phyloP scores from a whole-genome alignment of 2,888 invertebrate genomes.

The Eristalinus aeneus region DNA sequence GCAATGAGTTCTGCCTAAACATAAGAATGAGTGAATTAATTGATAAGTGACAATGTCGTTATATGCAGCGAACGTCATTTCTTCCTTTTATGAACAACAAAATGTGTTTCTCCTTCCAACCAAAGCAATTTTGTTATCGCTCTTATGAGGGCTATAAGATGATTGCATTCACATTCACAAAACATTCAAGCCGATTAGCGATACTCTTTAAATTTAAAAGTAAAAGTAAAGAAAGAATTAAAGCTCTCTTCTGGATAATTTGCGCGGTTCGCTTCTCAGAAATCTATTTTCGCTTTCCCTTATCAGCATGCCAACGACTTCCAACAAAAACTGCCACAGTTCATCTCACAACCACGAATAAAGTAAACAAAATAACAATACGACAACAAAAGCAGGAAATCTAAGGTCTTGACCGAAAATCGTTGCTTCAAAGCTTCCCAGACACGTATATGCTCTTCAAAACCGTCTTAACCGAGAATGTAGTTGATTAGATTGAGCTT shows the following conservation, averaged over 20 bases:
- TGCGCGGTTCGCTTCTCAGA: neutral
- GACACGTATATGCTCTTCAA: neutral
- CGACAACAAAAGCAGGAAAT: neutral
- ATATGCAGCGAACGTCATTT: too few relatives aligned
- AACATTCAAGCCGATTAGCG: neutral
- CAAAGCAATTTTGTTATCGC: neutral
- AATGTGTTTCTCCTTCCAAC: too few relatives aligned
- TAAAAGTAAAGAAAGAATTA: too few relatives aligned
- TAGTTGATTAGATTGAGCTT: neutral
- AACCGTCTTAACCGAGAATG: neutral
- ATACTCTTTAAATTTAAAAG: too few relatives aligned
- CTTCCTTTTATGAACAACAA: neutral
- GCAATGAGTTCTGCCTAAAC: too few relatives aligned
- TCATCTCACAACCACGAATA: neutral
- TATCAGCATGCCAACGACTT: neutral
- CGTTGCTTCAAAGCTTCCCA: too few relatives aligned
- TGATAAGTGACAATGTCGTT: too few relatives aligned
- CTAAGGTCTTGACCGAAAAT: neutral
- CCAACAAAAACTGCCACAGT: neutral
- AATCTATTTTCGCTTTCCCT: neutral
- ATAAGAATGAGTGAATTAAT: too few relatives aligned
- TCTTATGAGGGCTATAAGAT: neutral
- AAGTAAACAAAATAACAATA: too few relatives aligned
- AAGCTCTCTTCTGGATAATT: neutral
- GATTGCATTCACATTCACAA: neutral